Base-by-base conservation (phyloP, 2,888 invertebrate genomes). In the Melikaiella ostensackeni region DNA sequence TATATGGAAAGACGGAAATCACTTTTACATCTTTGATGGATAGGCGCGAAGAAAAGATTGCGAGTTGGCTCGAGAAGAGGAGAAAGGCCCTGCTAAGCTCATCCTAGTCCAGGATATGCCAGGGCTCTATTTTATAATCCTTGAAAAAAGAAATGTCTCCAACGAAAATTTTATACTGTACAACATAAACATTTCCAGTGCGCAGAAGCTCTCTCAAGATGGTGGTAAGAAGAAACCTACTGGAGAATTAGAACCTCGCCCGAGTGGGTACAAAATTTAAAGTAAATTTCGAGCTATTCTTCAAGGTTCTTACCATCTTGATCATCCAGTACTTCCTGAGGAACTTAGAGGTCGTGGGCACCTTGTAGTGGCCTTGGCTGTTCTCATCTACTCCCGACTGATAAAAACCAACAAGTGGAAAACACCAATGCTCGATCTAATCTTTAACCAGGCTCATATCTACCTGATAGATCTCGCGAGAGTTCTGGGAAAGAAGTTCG, bases 371-470 rank as follows among this genome's bases (percentile, higher is more conserved):
- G 89, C 90, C 1, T 27, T 91, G 0, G 87, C 87, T 0, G 87
- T 88, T 1, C 35, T 91, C 1, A 81, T 91, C 13, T 91, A 91
- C 42, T 88, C 91, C 0, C 84, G 87, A 1, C 61, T 91, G 19
- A 83, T 89, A 11, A 86, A 82, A 42, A 81, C 88, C 0, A 89
- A 88, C 35, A 91, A 88, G 21, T 91, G 91, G 91, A 87, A 87
- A 0, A 87, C 82, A 8, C 81, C 85, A 0, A 76, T 91, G 64
- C 74, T 91, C 4, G 89, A 91, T 74, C 59, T 91, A 21, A 91
- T 91, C n/a, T 88, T 91, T 76, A 90, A 91, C 59, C 89, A 91
- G 35, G 83, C 91, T 0, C 88, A 90, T 75, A 86, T 90, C 2
- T 91, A 90, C 62, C 80, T 91, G 50, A 81, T 90, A 9, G 91